Evolutionary conservation across 2,888 invertebrate species (phyloP), one percentile per base, ranked within the genome.

Genomic region (Muscina levida): DNA sequence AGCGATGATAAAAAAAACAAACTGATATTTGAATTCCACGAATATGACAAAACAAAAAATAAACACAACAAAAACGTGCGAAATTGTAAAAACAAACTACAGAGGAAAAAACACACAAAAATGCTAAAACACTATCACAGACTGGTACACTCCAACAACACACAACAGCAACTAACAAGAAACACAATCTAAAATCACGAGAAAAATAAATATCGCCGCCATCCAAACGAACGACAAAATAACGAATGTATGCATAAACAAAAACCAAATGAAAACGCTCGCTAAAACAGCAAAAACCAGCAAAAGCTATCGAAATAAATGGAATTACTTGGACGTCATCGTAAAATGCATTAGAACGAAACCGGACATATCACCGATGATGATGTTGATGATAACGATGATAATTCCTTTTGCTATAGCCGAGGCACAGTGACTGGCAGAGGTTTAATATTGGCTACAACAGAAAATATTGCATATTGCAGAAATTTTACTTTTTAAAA

Each of bases 71-170:
- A 10, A n/a, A 31, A 67, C 19, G 77, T 59, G 66, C 62, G 46
- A 46, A 71, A 76, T 53, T 19, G 24, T 53, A 66, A 67, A 70
- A 11, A 79, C 24, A 51, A n/a, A 3, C 10, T n/a, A 13, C 3
- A 46, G 10, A 11, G 46, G 6, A 3, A 53, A n/a, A n/a, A 31
- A 31, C 31, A 31, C 31, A 31, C 31, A 31, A 39, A 71, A 65
- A 42, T 48, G 6, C 15, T 22, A 19, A 11, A 53, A 75, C 67
- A 57, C 62, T 74, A 77, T 77, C 72, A 75, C 81, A 68, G 81
- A 53, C 77, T 81, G 81, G 77, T 72, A 77, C 77, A 77, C 53
- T 42, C 48, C 39, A 71, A 39, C 11, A 51, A 57, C 48, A 46
- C n/a, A 48, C 6, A 37, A 68, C 74, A 17, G 42, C 39, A 62